These are phyloP conservation scores for Allolobophora icterica DNA, from an alignment of 2,888 invertebrate genomes.

Conservation along the genomic window DNA sequence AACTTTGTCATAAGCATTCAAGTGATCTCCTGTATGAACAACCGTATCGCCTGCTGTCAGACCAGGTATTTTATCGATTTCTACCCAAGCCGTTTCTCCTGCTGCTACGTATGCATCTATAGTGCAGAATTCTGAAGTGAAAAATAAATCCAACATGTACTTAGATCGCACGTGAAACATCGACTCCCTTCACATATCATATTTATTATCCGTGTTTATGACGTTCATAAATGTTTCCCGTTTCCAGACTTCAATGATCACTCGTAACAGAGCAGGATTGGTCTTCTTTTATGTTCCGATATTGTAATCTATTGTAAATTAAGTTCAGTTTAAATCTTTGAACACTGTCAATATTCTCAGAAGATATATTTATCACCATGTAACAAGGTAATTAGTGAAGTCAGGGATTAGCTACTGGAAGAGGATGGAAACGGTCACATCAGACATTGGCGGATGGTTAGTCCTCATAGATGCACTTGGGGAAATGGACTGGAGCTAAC, in stretches of 20 bases:
- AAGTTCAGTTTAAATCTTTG: background rate
- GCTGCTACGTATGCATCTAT: no score
- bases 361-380: background rate
- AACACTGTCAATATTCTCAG: background rate
- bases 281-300: no score
- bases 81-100: background rate
- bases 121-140: no score
- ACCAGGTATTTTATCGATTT: background rate
- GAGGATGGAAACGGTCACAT: no score
- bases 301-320: background rate
- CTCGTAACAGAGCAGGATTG: no score
- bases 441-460: no score
- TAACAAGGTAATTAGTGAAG: background rate
- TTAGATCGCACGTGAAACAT: background rate
- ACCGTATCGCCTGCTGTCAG: background rate
- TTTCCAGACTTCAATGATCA: no score
- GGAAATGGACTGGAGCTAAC: no score
- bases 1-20: background rate
- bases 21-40: background rate
- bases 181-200: background rate
- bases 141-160: background rate
- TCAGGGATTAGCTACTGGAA: background rate
- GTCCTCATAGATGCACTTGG: no score
- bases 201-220: no score
- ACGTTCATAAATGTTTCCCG: no score